These are phyloP conservation scores for Oxystoma pomonae DNA, from an alignment of 2,888 invertebrate genomes.

Conservation along the genomic window DNA sequence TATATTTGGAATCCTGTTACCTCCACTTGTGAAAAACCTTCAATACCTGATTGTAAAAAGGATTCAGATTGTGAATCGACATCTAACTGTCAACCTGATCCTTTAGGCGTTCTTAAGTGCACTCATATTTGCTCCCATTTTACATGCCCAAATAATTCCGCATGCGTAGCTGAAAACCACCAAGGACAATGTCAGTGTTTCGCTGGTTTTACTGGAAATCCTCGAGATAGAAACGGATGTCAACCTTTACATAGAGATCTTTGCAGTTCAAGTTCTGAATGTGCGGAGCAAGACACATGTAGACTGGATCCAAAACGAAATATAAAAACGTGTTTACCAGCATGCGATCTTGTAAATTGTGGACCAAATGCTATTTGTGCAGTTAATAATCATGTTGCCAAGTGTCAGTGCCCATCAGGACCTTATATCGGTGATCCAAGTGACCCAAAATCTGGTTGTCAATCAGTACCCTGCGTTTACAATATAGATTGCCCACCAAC, in stretches of 20 bases:
- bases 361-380: constrained; percentile 85
- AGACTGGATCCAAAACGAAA: constrained; percentile 55
- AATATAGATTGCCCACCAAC: constrained; percentile 77
- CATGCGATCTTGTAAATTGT: constrained; percentile 73
- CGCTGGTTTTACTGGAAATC: constrained; percentile 81
- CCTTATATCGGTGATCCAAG: constrained; percentile 83
- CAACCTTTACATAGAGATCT: constrained; percentile 66
- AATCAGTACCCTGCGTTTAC: constrained; percentile 80
- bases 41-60: constrained; percentile 72
- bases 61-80: constrained; percentile 67
- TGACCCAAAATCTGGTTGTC: constrained; percentile 69
- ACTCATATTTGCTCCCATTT: constrained; percentile 71
- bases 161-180: constrained; percentile 70
- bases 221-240: constrained; percentile 87
- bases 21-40: constrained; percentile 81
- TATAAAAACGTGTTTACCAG: constrained; percentile 65
- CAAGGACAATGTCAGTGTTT: constrained; percentile 80
- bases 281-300: constrained; percentile 78
- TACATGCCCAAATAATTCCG: constrained; percentile 80
- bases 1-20: constrained; percentile 81
- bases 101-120: constrained; percentile 81
- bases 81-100: constrained; percentile 77
- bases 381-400: constrained; percentile 83
- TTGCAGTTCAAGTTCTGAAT: constrained; percentile 77
- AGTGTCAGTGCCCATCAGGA: constrained; percentile 87